Evolutionary conservation across 2,888 invertebrate genomes (phyloP), one percentile per base, ranked within the genome.

Genomic region (Matsumyia berberina): DNA sequence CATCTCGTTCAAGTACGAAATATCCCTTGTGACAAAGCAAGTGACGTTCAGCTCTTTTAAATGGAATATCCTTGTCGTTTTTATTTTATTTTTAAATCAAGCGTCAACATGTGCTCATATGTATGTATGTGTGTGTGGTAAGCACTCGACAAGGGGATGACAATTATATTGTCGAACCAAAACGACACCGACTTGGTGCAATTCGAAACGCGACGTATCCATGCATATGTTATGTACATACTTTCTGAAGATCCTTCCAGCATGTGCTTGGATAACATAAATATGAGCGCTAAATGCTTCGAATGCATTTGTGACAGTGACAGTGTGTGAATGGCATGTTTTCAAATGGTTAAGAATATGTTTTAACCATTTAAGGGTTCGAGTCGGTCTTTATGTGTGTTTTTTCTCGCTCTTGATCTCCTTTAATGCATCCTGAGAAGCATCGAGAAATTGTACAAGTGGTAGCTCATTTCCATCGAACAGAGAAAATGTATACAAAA

Each of bases 21-120:
- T 24, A 24, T 72, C 62, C 55, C 73, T 46, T 57, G 49, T 49
- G 74, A 46, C 31, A 39, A 49, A 49, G 49, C 29, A 33, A 55
- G 33, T 46, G 31, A 60, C 78, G 31, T 49, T 64, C 19, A 31
- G 39, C 44, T 69, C 44, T n/a, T 44, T 11, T 55, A 79, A 79
- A 79, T 64, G 72, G 72, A 79, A 72, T 79, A 64, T 73, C 72
- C 72, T 79, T 79, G 72, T 73, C 53, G 62, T 42, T 44, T 12
- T 35, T 5, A 5, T 19, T 19, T 44, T 42, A 11, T 42, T 31
- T 44, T 44, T 24, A 31, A 60, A 31, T 44, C 60, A 60, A 31
- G 15, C 60, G 44, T 42, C 42, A 42, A 4, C 24, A 39, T 42
- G 12, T 24, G 24, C 2, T 12, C 11, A 42, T n/a, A 58, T 31